phyloP scores from a whole-genome alignment of 2,888 invertebrate species.

The Sipha maydis region DNA sequence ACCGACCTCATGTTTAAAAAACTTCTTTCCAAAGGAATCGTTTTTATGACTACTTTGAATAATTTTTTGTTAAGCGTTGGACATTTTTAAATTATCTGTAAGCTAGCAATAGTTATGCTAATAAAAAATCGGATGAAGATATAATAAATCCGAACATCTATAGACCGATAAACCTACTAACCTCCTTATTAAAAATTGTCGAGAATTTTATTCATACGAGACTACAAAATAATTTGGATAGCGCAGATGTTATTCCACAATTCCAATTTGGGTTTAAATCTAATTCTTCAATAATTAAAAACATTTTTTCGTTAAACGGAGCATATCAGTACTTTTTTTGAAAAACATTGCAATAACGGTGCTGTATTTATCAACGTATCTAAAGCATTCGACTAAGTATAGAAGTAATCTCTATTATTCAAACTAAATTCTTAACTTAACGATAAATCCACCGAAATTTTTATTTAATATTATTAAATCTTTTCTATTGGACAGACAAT shows the following conservation, averaged over 20 bases:
- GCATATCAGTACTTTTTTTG: not conserved
- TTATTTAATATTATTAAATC: constrained; percentile 25
- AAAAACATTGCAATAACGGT: not conserved
- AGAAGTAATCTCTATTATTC: not conserved
- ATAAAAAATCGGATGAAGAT: not conserved
- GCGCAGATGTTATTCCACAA: not conserved
- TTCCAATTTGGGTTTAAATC: not conserved
- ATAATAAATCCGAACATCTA: not conserved
- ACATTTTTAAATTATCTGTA: not conserved
- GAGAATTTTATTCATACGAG: not conserved
- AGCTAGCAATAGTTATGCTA: not conserved
- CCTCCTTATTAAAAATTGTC: not conserved
- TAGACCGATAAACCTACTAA: not conserved
- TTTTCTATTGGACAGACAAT: constrained; percentile 8
- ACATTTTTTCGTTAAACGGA: not conserved
- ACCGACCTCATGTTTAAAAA: constrained; percentile 12
- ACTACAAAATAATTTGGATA: not conserved
- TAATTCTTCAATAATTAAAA: not conserved
- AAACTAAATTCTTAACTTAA: not conserved
- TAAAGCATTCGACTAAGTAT: no score
- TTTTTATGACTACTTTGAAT: not conserved
- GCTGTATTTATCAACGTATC: not conserved
- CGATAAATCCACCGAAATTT: not conserved
- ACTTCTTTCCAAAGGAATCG: not conserved
- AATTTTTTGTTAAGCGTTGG: constrained; percentile 6